phyloP scores from a whole-genome alignment of 2,113 vertebrate genomes.

The Zapornia atra region DNA sequence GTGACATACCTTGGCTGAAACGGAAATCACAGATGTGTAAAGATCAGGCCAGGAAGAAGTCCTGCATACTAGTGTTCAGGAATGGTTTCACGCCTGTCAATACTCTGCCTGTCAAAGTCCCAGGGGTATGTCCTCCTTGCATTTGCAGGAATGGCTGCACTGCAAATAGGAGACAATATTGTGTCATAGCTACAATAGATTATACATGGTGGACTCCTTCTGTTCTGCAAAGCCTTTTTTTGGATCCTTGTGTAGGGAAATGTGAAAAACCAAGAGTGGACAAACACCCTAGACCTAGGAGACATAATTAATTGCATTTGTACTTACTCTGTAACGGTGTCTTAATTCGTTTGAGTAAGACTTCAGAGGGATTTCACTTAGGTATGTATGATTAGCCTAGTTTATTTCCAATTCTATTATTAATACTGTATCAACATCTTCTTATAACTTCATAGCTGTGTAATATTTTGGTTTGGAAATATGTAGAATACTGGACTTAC shows the following conservation, averaged over 20 bases:
- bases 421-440: background rate
- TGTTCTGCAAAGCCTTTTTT: background rate
- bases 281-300: background rate
- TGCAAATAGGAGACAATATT: background rate
- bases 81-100: background rate
- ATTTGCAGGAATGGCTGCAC: background rate
- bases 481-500: background rate
- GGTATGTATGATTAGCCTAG: background rate
- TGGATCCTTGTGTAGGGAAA: background rate
- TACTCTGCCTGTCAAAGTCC: accelerated
- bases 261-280: background rate
- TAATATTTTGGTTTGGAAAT: background rate
- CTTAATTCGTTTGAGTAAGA: background rate
- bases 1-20: background rate
- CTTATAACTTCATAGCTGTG: background rate
- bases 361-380: background rate
- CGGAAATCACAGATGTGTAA: background rate
- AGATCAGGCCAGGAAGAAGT: background rate
- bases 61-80: background rate
- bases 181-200: background rate
- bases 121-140: background rate
- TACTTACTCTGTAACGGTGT: background rate
- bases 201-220: background rate
- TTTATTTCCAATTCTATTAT: background rate
- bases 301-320: background rate